phyloP scores from a whole-genome alignment of 2,888 invertebrate genomes.

The Drosophila infuscata region DNA sequence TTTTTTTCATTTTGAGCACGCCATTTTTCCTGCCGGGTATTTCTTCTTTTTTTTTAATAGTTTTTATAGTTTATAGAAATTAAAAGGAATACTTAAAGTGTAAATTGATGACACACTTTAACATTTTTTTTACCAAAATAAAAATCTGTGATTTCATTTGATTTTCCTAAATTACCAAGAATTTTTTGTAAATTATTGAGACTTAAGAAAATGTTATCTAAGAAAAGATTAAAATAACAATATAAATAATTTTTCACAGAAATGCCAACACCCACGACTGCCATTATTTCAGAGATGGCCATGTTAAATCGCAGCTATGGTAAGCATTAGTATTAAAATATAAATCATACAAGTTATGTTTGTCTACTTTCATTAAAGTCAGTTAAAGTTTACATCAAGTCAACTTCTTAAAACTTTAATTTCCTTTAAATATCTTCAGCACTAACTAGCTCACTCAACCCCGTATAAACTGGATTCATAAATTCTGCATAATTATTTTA shows the following conservation, averaged over 20 bases:
- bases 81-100: not conserved
- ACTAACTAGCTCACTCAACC: conserved; percentile 57
- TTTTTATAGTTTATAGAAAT: not conserved
- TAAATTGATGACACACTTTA: not conserved
- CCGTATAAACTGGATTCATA: conserved; percentile 30
- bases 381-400: not conserved
- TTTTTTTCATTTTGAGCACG: conserved; percentile 9
- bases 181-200: not conserved
- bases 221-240: not conserved
- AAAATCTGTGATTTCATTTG: not conserved
- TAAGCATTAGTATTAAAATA: conserved; percentile 45
- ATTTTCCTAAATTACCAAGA: not conserved
- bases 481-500: conserved; percentile 38
- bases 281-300: conserved; percentile 87
- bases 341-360: not conserved
- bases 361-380: not conserved
- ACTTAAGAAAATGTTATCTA: not conserved
- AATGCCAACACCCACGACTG: conserved; percentile 93
- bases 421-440: conserved; percentile 23
- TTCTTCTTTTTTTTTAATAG: not conserved
- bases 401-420: conserved; percentile 17
- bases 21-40: not conserved
- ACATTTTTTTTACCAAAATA: not conserved
- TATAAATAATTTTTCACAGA: conserved; percentile 86
- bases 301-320: conserved; percentile 84